Evolutionary conservation across 2,888 invertebrate species (phyloP).

Genomic region (Ypsolopha scabrella): DNA sequence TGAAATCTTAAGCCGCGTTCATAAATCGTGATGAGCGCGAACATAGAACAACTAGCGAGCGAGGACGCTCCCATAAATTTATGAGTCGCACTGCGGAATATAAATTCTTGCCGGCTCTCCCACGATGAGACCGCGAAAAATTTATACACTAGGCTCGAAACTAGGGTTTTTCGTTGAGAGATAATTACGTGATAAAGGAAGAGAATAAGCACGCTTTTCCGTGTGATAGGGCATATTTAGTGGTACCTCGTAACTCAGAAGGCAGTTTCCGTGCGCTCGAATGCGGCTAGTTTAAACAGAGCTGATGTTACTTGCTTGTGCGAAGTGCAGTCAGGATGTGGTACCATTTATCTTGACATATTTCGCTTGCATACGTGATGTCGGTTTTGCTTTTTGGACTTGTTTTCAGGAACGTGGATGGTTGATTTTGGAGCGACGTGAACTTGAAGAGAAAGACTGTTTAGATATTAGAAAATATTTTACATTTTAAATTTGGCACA

Average conservation of each 20-base stretch:
- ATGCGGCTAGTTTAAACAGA: not conserved
- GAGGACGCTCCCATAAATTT: slow-evolving; percentile 60
- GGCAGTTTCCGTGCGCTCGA: slow-evolving; percentile 1
- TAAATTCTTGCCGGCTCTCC: slow-evolving; percentile 53
- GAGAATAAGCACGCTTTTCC: slow-evolving; percentile 2
- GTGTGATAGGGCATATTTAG: not conserved
- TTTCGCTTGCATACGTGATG: not conserved
- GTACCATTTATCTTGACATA: not conserved
- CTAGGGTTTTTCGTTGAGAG: slow-evolving; percentile 8
- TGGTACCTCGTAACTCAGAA: slow-evolving; percentile 1
- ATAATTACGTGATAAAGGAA: slow-evolving; percentile 11
- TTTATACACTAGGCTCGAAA: slow-evolving; percentile 31
- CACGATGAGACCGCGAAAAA: slow-evolving; percentile 43
- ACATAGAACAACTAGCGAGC: slow-evolving; percentile 49
- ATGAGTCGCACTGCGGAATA: slow-evolving; percentile 67
- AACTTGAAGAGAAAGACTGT: too few relatives aligned
- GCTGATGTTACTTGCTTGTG: too few relatives aligned
- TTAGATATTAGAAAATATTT: too few relatives aligned
- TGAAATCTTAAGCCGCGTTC: slow-evolving; percentile 49
- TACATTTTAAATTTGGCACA: too few relatives aligned
- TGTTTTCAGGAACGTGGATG: too few relatives aligned
- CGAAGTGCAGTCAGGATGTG: not conserved
- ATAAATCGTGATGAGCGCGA: slow-evolving; percentile 43
- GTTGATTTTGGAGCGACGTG: too few relatives aligned
- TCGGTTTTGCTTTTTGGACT: too few relatives aligned